phyloP scores from a whole-genome alignment of 1,140 invertebrate species.

The Cylas formicarius region DNA sequence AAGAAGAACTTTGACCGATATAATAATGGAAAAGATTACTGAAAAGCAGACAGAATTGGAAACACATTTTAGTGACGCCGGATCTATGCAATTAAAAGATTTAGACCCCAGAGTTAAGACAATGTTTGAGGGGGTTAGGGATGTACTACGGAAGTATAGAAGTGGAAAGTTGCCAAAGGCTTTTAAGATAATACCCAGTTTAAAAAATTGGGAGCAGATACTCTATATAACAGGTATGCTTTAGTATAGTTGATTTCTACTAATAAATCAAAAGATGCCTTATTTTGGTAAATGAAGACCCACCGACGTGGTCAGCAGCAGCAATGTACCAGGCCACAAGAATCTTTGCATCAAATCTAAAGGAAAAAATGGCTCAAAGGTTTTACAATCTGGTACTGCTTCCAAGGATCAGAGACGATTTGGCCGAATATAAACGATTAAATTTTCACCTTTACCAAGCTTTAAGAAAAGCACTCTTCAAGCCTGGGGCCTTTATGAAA shows the following conservation, averaged over 20 bases:
- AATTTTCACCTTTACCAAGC: conserved; percentile 98
- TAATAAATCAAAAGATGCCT: conserved; percentile 26
- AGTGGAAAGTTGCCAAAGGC: conserved; percentile 96
- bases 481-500: conserved; percentile 99
- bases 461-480: conserved; percentile 87
- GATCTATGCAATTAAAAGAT: conserved; percentile 62
- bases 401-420: conserved; percentile 90
- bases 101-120: conserved; percentile 68
- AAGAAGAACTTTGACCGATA: conserved; percentile 71
- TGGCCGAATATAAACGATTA: conserved; percentile 88
- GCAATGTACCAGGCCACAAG: conserved; percentile 92
- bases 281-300: too few relatives aligned
- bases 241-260: conserved; percentile 11
- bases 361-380: conserved; percentile 92
- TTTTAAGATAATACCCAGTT: conserved; percentile 91
- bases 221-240: conserved; percentile 66
- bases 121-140: conserved; percentile 84
- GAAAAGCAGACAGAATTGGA: conserved; percentile 88
- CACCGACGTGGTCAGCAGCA: conserved; percentile 80
- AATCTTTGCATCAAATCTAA: conserved; percentile 94
- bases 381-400: conserved; percentile 93
- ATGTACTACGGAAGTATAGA: conserved; percentile 81
- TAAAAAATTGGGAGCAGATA: conserved; percentile 95
- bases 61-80: conserved; percentile 75
- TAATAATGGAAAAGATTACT: conserved; percentile 87